phyloP scores from a whole-genome alignment of 2,113 vertebrate genomes.

The Pogonocichla stellata region DNA sequence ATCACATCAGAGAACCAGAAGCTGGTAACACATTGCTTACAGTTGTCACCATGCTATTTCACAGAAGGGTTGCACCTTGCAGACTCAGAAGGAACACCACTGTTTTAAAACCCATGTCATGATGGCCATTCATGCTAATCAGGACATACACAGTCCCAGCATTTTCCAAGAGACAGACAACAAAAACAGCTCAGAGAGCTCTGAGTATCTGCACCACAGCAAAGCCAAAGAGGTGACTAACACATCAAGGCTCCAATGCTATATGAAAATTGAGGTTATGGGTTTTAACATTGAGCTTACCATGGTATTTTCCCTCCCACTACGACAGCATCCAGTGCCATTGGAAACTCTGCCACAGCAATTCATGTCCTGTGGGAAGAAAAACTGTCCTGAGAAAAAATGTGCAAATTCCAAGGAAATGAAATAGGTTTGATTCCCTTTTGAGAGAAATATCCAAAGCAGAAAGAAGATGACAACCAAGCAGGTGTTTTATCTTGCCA shows the following conservation, averaged over 20 bases:
- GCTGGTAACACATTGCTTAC: not conserved
- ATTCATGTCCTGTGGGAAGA: slow-evolving; percentile 58
- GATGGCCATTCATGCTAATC: not conserved
- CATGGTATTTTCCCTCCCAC: slow-evolving; percentile 17
- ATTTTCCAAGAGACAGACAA: not conserved
- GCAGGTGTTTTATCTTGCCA: not conserved
- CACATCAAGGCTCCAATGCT: not conserved
- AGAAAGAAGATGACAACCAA: not conserved
- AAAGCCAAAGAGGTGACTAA: not conserved
- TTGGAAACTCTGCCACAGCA: slow-evolving; percentile 78
- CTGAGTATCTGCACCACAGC: not conserved
- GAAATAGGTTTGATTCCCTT: not conserved
- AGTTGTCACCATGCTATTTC: not conserved
- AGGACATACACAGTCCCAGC: not conserved
- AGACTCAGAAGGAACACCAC: not conserved
- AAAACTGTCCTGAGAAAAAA: not conserved
- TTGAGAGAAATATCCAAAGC: not conserved
- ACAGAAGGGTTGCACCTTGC: not conserved
- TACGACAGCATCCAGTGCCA: slow-evolving; percentile 79
- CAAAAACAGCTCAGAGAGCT: not conserved
- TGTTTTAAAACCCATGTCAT: not conserved
- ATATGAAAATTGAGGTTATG: not conserved
- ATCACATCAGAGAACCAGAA: not conserved
- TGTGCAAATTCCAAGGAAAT: not conserved
- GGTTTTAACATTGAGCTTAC: slow-evolving; percentile 31